Evolutionary conservation across 2,113 vertebrate genomes (phyloP).

Genomic region (Naja naja): DNA sequence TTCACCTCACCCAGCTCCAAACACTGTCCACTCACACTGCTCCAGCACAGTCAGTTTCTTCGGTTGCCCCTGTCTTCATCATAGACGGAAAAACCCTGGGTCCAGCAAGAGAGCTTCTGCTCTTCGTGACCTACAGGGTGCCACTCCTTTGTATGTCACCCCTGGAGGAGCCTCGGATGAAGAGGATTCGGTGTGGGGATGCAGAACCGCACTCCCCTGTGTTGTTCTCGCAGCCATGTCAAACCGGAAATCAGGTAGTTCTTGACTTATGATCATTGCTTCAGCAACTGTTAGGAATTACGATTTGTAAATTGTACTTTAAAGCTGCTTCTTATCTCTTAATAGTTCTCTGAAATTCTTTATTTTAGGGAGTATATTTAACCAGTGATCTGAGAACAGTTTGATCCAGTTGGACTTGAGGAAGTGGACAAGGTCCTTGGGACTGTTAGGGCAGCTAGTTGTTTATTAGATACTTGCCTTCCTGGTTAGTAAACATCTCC

Average conservation of each 20-base stretch:
- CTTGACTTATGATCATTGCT: background rate
- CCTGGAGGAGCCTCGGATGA: too few relatives aligned
- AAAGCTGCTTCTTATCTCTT: background rate
- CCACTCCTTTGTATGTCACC: too few relatives aligned
- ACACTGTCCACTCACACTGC: too few relatives aligned
- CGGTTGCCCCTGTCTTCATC: too few relatives aligned
- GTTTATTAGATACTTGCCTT: background rate
- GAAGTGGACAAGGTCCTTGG: background rate
- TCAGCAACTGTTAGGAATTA: background rate
- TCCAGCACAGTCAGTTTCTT: too few relatives aligned
- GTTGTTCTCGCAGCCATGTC: too few relatives aligned
- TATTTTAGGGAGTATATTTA: background rate
- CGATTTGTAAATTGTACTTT: background rate
- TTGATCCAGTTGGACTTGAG: background rate
- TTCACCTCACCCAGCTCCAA: too few relatives aligned
- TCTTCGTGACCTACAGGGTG: too few relatives aligned
- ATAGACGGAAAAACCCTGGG: too few relatives aligned
- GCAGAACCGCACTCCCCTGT: too few relatives aligned
- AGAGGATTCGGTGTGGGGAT: too few relatives aligned
- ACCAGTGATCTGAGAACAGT: background rate
- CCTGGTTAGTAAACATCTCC: background rate
- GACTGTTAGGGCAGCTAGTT: background rate
- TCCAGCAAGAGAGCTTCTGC: too few relatives aligned
- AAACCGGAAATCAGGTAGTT: background rate
- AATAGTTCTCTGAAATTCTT: background rate